phyloP scores from a whole-genome alignment of 2,113 vertebrate species.

The Saguinus midas region DNA sequence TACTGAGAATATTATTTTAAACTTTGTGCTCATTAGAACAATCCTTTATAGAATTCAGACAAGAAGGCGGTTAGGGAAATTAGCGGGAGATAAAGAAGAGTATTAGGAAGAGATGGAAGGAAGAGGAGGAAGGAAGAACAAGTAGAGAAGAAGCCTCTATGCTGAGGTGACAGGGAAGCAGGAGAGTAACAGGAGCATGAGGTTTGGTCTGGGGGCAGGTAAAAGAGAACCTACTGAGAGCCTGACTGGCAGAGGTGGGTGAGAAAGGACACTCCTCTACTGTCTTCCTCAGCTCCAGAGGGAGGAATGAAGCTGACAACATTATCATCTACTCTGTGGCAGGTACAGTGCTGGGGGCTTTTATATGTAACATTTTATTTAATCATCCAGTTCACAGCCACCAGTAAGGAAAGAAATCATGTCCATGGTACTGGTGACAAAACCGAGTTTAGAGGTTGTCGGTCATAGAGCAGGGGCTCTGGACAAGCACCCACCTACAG shows the following conservation, averaged over 20 bases:
- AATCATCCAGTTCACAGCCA: not conserved
- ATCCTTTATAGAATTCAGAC: not conserved
- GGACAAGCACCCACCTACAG: not conserved
- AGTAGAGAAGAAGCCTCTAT: fast-evolving
- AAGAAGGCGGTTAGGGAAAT: not conserved
- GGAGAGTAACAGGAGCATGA: fast-evolving
- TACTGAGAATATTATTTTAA: not conserved
- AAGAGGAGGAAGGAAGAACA: not conserved
- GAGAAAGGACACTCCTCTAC: not conserved
- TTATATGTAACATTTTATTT: not conserved
- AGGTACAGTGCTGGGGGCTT: not conserved
- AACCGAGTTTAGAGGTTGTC: not conserved
- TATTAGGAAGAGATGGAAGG: not conserved
- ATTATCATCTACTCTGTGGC: not conserved
- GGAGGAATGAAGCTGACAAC: not conserved
- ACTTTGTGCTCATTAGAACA: not conserved
- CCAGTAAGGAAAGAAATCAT: not conserved
- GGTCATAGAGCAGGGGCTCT: not conserved
- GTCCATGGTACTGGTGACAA: not conserved
- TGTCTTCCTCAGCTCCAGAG: not conserved
- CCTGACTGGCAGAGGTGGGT: not conserved
- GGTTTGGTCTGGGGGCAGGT: not conserved
- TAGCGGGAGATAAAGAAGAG: not conserved
- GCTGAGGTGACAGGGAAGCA: not conserved
- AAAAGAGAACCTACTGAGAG: not conserved